phyloP scores from a whole-genome alignment of 1,140 invertebrate genomes.

The Cyclargus thomasi region DNA sequence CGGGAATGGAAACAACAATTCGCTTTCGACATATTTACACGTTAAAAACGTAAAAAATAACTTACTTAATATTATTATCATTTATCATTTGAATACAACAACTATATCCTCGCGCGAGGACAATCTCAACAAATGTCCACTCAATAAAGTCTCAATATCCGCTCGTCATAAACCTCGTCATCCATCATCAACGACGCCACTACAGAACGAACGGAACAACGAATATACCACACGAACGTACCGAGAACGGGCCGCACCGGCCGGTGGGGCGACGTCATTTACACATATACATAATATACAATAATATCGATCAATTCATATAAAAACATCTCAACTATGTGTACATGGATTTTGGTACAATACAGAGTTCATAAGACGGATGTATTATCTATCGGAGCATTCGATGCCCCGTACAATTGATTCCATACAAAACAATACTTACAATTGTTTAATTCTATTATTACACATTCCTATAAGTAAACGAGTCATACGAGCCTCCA shows the following conservation, averaged over 20 bases:
- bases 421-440: slow-evolving; percentile 73
- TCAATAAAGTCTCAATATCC: slow-evolving; percentile 73
- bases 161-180: slow-evolving; percentile 57
- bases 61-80: slow-evolving; percentile 75
- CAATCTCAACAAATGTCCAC: slow-evolving; percentile 72
- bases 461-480: slow-evolving; percentile 26
- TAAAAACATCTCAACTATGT: slow-evolving; percentile 70
- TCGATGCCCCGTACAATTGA: slow-evolving; percentile 61
- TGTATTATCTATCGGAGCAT: slow-evolving; percentile 69
- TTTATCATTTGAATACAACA: slow-evolving; percentile 74
- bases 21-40: slow-evolving; percentile 68
- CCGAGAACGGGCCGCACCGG: slow-evolving; percentile 37
- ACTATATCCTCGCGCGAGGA: slow-evolving; percentile 67
- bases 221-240: slow-evolving; percentile 48
- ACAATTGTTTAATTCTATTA: slow-evolving; percentile 60
- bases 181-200: slow-evolving; percentile 65
- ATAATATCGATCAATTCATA: slow-evolving; percentile 67
- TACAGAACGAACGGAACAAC: slow-evolving; percentile 59
- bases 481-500: background rate
- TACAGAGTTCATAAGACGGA: slow-evolving; percentile 70
- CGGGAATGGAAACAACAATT: slow-evolving; percentile 68
- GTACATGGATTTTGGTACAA: slow-evolving; percentile 54
- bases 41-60: slow-evolving; percentile 75
- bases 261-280: slow-evolving; percentile 28
- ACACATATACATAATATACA: slow-evolving; percentile 53